Evolutionary conservation across 2,113 vertebrate species (phyloP).

Genomic region (Pelusios castaneus): DNA sequence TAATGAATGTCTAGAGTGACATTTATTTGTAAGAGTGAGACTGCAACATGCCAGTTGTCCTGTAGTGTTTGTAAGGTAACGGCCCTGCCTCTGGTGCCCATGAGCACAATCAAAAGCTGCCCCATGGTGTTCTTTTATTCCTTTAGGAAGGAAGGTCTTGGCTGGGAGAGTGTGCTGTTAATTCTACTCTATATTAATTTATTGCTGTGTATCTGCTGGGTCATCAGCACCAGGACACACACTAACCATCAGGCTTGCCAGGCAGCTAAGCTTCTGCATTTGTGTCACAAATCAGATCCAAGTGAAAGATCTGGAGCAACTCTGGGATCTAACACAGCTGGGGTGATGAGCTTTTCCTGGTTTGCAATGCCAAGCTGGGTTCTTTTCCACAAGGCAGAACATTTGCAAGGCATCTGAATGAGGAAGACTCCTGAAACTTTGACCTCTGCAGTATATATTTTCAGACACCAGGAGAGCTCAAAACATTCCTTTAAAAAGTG

Average conservation of each 20-base stretch:
- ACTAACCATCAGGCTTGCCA: rapidly evolving
- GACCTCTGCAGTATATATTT: neutral
- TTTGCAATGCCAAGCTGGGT: neutral
- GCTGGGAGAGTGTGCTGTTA: neutral
- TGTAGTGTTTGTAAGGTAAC: neutral
- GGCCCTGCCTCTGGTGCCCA: neutral
- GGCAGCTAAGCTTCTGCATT: neutral
- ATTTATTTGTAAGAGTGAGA: neutral
- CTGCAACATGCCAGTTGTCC: neutral
- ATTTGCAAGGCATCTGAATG: neutral
- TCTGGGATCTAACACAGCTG: neutral
- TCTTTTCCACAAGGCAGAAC: neutral
- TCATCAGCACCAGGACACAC: rapidly evolving
- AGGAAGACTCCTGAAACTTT: neutral
- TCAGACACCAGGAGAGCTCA: neutral
- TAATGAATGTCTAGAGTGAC: neutral
- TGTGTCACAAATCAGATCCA: neutral
- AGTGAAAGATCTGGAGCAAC: neutral
- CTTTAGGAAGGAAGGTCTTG: neutral
- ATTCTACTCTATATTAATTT: neutral
- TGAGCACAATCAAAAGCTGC: neutral
- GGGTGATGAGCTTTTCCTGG: neutral
- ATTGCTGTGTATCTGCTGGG: rapidly evolving
- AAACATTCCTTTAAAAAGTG: constrained; percentile 6
- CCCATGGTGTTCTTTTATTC: neutral